Evolutionary conservation across 2,888 invertebrate species (phyloP), one percentile per base, ranked within the genome.

Genomic region (Lepidocyrtoides sp.): DNA sequence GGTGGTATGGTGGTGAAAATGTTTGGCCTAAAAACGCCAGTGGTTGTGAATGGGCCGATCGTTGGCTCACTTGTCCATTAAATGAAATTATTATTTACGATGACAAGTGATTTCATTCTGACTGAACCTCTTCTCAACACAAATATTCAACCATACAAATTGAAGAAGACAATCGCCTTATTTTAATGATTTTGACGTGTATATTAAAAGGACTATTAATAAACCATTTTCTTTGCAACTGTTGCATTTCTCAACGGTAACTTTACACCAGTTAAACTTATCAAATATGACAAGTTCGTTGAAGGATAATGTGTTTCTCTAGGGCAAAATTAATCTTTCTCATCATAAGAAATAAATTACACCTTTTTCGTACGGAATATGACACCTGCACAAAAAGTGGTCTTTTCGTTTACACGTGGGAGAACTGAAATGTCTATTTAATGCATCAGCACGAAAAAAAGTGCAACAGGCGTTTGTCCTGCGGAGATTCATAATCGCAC

Each of bases 321-420:
- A 0, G 17, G 72, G 41, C 12, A 23, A 72, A 41, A 48, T 75
- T 48, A 75, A 75, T 75, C 12, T 17, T 26, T 2, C 29, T 17
- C 7, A n/a, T n/a, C n/a, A 26, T 29, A 10, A 8, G 17, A 23
- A 82, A 89, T 89, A 89, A 89, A 89, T 89, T 83, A 89, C 41
- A 75, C 75, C 83, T 83, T 89, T 75, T 63, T 32, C 72, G 51
- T 89, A 90, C 84, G 90, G 90, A 77, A 84, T 66, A 32, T 84
- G 90, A 66, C 90, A 84, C 48, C 7, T 84, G 63, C 32, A 54
- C 48, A 84, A 63, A 79, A 57, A 60, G 17, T 12, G 12, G 20
- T 48, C 51, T 66, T 44, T 32, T 10, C 72, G 72, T 84, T 84
- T 84, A 84, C 84, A 85, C 72, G 85, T 63, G 85, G 51, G 32